Evolutionary conservation across 2,888 invertebrate species (phyloP).

Genomic region (Bibio marci): DNA sequence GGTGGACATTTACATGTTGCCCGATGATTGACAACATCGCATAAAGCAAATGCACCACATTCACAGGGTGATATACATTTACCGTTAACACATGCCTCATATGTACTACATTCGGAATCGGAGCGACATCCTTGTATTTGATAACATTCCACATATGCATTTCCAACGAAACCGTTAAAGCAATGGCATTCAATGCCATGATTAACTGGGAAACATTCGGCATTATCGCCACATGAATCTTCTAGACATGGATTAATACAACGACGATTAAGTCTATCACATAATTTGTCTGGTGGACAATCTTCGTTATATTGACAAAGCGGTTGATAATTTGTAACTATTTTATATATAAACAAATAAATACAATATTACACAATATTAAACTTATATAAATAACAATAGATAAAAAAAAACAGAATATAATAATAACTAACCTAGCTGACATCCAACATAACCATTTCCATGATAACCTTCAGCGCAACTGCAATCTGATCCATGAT

Average conservation of each 20-base stretch:
- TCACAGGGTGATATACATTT: conserved; percentile 60
- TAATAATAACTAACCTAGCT: conserved; percentile 42
- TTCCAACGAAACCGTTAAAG: conserved; percentile 53
- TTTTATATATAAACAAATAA: too few species aligned
- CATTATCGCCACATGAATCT: conserved; percentile 67
- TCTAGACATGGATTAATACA: conserved; percentile 69
- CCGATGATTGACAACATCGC: conserved; percentile 63
- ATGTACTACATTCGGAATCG: conserved; percentile 52
- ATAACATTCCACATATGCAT: conserved; percentile 55
- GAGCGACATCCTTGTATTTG: conserved; percentile 51
- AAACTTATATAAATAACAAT: too few species aligned
- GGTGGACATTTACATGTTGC: conserved; percentile 66
- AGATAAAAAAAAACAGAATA: conserved; percentile 2
- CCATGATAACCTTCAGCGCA: conserved; percentile 76
- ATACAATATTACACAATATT: too few species aligned
- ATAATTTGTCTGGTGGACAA: conserved; percentile 70
- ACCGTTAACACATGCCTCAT: conserved; percentile 61
- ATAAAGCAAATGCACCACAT: conserved; percentile 65
- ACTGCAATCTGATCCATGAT: conserved; percentile 73
- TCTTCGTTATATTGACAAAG: conserved; percentile 83
- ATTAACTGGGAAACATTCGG: conserved; percentile 57
- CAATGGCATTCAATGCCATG: conserved; percentile 65
- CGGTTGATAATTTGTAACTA: conserved; percentile 33
- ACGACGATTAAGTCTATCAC: conserved; percentile 66
- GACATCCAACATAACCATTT: conserved; percentile 67